phyloP scores from a whole-genome alignment of 2,113 vertebrate genomes.

The Phyllostomus discolor region DNA sequence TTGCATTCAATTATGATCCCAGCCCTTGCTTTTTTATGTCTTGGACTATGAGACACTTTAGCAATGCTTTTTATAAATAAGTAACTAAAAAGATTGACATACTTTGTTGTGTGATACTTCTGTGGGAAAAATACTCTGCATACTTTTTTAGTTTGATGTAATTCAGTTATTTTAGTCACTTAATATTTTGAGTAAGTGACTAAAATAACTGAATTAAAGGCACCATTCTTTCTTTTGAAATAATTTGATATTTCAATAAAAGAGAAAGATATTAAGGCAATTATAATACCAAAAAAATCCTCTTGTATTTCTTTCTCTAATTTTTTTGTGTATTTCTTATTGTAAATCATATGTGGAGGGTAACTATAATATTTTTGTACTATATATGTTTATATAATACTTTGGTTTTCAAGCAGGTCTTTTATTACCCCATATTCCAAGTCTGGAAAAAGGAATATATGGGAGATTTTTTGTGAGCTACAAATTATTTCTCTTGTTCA shows the following conservation, averaged over 20 bases:
- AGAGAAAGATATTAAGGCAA: not conserved
- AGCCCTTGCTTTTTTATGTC: not conserved
- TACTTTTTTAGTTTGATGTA: not conserved
- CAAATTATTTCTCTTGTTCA: not conserved
- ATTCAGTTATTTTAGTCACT: not conserved
- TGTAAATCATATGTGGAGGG: not conserved
- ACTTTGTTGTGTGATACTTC: not conserved
- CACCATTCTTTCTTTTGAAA: not conserved
- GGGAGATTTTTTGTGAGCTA: not conserved
- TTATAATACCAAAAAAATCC: not conserved
- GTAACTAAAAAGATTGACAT: not conserved
- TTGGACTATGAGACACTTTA: not conserved
- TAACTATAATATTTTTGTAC: not conserved
- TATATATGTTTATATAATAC: not conserved
- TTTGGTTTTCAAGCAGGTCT: not conserved
- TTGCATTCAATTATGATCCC: not conserved
- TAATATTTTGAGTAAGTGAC: not conserved
- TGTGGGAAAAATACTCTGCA: not conserved
- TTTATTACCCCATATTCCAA: not conserved
- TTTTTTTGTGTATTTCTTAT: not conserved
- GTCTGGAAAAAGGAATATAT: not conserved
- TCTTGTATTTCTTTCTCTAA: not conserved
- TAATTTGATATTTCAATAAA: slow-evolving; percentile 6
- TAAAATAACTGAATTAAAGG: not conserved
- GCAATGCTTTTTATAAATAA: not conserved